phyloP scores from a whole-genome alignment of 2,888 invertebrate genomes.

The Schrankia costaestrigalis region DNA sequence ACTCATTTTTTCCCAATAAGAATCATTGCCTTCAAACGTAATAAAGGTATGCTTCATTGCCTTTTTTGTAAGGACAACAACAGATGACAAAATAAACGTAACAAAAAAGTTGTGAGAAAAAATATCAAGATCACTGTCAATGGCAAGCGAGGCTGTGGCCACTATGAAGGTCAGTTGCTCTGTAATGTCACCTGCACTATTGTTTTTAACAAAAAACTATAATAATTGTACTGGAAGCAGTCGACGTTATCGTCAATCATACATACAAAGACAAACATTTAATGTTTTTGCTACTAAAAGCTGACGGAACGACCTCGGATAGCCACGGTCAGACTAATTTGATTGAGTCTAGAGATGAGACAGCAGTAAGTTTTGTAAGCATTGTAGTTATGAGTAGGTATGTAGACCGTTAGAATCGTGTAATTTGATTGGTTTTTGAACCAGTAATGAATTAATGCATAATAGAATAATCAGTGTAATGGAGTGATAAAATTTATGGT shows the following conservation, averaged over 20 bases:
- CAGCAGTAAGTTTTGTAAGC: too few relatives aligned
- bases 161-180: conserved; percentile 37
- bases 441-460: too few relatives aligned
- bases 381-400: too few relatives aligned
- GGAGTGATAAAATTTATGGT: too few relatives aligned
- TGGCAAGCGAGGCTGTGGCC: conserved; percentile 49
- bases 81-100: conserved; percentile 40
- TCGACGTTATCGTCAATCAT: conserved; percentile 4
- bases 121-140: conserved; percentile 74
- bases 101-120: conserved; percentile 49
- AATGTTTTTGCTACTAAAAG: conserved; percentile 3
- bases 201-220: conserved; percentile 25
- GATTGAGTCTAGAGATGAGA: neutral
- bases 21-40: conserved; percentile 47
- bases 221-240: conserved; percentile 17
- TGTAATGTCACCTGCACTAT: conserved; percentile 16
- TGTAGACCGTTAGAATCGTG: too few relatives aligned
- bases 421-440: too few relatives aligned
- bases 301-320: neutral
- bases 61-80: conserved; percentile 46
- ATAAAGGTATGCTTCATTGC: conserved; percentile 41
- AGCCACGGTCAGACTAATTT: neutral
- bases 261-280: conserved; percentile 12
- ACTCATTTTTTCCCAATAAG: conserved; percentile 40
- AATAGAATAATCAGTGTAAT: too few relatives aligned